These are phyloP conservation scores for Antechinus flavipes DNA, from an alignment of 2,113 vertebrate genomes.

Conservation along the genomic window DNA sequence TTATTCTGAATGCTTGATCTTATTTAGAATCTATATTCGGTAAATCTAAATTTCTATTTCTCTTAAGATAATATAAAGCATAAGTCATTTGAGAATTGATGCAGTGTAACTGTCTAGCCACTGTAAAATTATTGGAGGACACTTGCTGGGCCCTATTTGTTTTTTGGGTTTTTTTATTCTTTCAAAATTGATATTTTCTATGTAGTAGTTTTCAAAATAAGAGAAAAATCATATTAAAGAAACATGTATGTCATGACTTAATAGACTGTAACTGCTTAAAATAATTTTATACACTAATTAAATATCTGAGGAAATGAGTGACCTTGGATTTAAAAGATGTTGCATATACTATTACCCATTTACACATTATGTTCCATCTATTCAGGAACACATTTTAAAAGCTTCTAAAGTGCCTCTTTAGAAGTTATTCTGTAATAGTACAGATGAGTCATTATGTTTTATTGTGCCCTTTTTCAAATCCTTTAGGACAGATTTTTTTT, in stretches of 20 bases:
- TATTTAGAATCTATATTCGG: background rate
- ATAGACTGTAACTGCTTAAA: background rate
- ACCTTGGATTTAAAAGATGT: background rate
- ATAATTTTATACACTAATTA: slow-evolving; percentile 28
- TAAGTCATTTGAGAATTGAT: background rate
- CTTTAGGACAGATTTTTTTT: background rate
- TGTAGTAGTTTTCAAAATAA: background rate
- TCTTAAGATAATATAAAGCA: background rate
- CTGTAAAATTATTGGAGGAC: background rate
- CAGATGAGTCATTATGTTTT: background rate
- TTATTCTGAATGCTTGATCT: background rate
- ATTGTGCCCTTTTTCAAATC: background rate
- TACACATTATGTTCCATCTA: slow-evolving; percentile 23
- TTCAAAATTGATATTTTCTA: background rate
- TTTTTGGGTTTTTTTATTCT: background rate
- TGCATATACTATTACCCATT: background rate
- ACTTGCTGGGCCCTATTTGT: background rate
- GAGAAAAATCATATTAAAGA: slow-evolving; percentile 24
- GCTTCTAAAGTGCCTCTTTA: slow-evolving; percentile 33
- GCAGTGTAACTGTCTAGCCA: background rate
- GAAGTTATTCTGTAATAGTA: slow-evolving; percentile 17
- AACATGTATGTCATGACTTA: slow-evolving; percentile 21
- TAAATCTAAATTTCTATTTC: slow-evolving; percentile 8
- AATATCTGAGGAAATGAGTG: background rate
- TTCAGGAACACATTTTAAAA: slow-evolving; percentile 21